These are phyloP conservation scores for Sipha maydis DNA, from an alignment of 2,888 invertebrate species.

Conservation along the genomic window DNA sequence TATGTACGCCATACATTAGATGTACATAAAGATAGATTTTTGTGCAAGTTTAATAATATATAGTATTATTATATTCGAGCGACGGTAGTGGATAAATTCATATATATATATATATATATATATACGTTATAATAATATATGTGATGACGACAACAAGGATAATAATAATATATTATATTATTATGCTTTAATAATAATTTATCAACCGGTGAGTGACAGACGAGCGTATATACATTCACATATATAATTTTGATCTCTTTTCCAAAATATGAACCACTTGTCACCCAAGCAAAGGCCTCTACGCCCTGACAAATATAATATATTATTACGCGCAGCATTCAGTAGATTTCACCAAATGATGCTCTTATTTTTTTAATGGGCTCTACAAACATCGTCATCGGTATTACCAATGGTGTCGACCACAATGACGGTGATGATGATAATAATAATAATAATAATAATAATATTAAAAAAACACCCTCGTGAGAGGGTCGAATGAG, in stretches of 20 bases:
- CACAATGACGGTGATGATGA: slow-evolving; percentile 12
- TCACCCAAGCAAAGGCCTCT: slow-evolving; percentile 20
- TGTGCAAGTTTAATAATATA: neutral
- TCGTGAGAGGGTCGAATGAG: slow-evolving; percentile 31
- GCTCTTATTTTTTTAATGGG: slow-evolving; percentile 57
- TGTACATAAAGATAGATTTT: neutral
- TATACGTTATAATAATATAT: neutral
- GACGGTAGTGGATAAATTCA: neutral
- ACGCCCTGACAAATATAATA: slow-evolving; percentile 41
- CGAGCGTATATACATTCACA: slow-evolving; percentile 6
- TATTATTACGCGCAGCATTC: slow-evolving; percentile 24
- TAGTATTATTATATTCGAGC: slow-evolving; percentile 6
- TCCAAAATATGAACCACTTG: slow-evolving; percentile 31
- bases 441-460: slow-evolving; percentile 37
- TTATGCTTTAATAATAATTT: slow-evolving; percentile 46
- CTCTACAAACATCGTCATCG: slow-evolving; percentile 21
- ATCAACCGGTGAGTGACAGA: slow-evolving; percentile 56
- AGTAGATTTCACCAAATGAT: slow-evolving; percentile 20
- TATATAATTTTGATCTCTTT: slow-evolving; percentile 8
- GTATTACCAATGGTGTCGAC: neutral
- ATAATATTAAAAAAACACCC: slow-evolving; percentile 14
- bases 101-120: neutral
- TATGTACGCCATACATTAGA: neutral
- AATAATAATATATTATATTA: slow-evolving; percentile 14
- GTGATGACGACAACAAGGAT: slow-evolving; percentile 4